Evolutionary conservation across 1,140 invertebrate genomes (phyloP).

Genomic region (Drosophila saltans): DNA sequence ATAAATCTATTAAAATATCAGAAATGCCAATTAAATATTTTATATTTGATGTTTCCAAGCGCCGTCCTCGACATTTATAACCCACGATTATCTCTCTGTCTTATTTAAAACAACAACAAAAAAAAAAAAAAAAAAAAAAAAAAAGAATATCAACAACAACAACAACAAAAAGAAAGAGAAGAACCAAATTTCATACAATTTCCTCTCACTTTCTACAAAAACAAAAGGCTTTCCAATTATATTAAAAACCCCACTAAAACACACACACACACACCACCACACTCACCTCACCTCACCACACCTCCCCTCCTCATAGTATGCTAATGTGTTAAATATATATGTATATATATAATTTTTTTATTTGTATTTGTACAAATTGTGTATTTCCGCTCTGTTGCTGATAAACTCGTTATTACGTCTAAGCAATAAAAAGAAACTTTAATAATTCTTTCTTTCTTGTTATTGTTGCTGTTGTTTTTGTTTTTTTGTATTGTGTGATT

Average conservation of each 20-base stretch:
- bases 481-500: not conserved
- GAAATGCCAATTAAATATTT: not conserved
- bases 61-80: slow-evolving; percentile 47
- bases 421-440: slow-evolving; percentile 44
- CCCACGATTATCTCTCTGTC: slow-evolving; percentile 47
- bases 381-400: slow-evolving; percentile 45
- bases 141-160: not conserved
- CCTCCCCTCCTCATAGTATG: not conserved
- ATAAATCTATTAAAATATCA: no score
- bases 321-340: not conserved
- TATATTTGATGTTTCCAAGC: not conserved
- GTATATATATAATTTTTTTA: not conserved
- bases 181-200: slow-evolving; percentile 4
- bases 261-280: not conserved
- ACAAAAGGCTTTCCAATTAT: slow-evolving; percentile 1
- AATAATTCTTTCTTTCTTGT: slow-evolving; percentile 38
- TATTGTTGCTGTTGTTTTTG: slow-evolving; percentile 27
- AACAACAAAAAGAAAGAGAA: not conserved
- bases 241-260: not conserved
- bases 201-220: slow-evolving; percentile 25
- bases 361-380: slow-evolving; percentile 19
- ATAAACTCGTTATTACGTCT: slow-evolving; percentile 34
- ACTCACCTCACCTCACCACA: not conserved
- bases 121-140: not conserved
- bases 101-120: not conserved